Conservation (phyloP, 1,140 invertebrate genomes). For the Periplaneta americana region DNA sequence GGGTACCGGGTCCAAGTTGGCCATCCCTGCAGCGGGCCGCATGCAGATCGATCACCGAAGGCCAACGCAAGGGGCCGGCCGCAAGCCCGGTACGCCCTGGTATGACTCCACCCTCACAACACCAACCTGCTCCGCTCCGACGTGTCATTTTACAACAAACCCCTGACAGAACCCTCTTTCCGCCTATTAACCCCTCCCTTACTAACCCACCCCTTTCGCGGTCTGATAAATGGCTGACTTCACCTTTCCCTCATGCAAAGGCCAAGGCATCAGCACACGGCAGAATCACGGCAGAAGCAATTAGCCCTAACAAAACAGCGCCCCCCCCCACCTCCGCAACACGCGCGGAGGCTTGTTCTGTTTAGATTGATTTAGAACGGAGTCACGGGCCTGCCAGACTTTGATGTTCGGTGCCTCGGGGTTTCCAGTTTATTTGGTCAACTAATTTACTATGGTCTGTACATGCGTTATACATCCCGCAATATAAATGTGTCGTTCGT, state of each 20-base stretch:
- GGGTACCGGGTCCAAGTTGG: background rate
- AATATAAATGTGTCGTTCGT: too few relatives aligned
- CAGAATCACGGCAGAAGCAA: background rate
- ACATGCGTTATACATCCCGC: too few relatives aligned
- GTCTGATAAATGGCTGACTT: slow-evolving; percentile 10
- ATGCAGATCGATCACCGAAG: background rate
- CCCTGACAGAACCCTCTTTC: background rate
- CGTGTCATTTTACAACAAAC: background rate
- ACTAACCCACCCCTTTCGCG: background rate
- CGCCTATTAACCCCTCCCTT: too few relatives aligned
- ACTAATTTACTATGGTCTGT: too few relatives aligned
- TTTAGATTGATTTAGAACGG: background rate
- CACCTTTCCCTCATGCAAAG: slow-evolving; percentile 1
- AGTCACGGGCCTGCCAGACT: too few relatives aligned
- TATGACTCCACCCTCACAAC: background rate
- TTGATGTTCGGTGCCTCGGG: too few relatives aligned
- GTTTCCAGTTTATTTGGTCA: too few relatives aligned
- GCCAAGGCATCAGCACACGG: background rate
- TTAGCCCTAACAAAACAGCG: background rate
- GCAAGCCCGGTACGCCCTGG: background rate
- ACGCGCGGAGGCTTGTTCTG: background rate
- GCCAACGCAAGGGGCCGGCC: background rate
- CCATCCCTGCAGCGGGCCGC: background rate
- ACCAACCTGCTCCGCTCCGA: too few relatives aligned
- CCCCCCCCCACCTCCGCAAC: background rate